These are phyloP conservation scores for Gymnodraco acuticeps DNA, from an alignment of 2,797 vertebrate genomes.

Conservation along the genomic window DNA sequence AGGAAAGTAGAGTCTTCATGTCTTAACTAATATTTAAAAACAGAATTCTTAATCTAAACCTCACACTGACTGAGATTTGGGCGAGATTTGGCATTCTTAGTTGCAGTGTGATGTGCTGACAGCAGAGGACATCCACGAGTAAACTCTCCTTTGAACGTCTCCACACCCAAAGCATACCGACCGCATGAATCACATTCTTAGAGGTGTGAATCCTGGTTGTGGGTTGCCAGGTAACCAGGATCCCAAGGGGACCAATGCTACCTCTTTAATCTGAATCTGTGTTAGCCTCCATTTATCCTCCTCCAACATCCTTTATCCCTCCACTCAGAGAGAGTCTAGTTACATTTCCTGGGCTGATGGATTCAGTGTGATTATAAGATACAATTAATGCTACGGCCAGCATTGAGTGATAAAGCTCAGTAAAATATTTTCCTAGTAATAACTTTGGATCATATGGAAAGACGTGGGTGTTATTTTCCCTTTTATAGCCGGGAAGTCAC, in stretches of 20 bases:
- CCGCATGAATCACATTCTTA: constrained; percentile 72
- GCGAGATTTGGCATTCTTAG: constrained; percentile 14
- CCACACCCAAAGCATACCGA: constrained; percentile 49
- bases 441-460: constrained; percentile 49
- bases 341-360: constrained; percentile 38
- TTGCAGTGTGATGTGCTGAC: constrained; percentile 54
- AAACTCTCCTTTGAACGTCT: constrained; percentile 34
- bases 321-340: constrained; percentile 34
- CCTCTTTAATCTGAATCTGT: constrained; percentile 73
- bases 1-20: neutral
- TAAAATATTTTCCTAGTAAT: constrained; percentile 44
- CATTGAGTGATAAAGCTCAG: constrained; percentile 8
- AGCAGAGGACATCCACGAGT: constrained; percentile 71
- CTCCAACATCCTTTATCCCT: constrained; percentile 32
- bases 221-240: constrained; percentile 85
- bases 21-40: neutral
- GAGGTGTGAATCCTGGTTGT: constrained; percentile 77
- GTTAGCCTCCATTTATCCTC: constrained; percentile 66
- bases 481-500: constrained; percentile 40
- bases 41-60: constrained; percentile 7
- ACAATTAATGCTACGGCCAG: constrained; percentile 21
- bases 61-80: constrained; percentile 1
- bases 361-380: constrained; percentile 28
- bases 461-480: constrained; percentile 41
- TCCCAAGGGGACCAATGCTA: constrained; percentile 73